phyloP scores from a whole-genome alignment of 2,888 invertebrate species.

The Scaptomyza tumidula region DNA sequence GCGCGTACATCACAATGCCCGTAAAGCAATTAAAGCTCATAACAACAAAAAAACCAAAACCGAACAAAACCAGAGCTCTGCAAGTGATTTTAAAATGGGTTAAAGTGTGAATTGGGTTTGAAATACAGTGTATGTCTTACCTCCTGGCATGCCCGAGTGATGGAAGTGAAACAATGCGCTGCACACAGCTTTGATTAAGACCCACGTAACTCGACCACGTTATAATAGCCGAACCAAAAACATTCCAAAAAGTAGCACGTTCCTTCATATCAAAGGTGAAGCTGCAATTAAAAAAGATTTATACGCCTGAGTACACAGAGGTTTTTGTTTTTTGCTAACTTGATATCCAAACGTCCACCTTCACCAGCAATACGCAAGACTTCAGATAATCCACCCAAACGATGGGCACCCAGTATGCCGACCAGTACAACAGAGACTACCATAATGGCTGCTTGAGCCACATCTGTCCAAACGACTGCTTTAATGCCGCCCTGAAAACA shows the following conservation, averaged over 20 bases:
- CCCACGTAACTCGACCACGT: slow-evolving; percentile 88
- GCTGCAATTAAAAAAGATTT: slow-evolving; percentile 81
- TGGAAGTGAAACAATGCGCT: slow-evolving; percentile 88
- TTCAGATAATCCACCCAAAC: slow-evolving; percentile 83
- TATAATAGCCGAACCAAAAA: slow-evolving; percentile 86
- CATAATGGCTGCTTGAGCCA: slow-evolving; percentile 84
- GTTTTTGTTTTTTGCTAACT: slow-evolving; percentile 71
- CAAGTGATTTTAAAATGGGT: not conserved
- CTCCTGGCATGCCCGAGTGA: slow-evolving; percentile 86
- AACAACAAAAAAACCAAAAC: slow-evolving; percentile 86
- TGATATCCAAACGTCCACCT: slow-evolving; percentile 82
- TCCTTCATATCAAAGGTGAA: slow-evolving; percentile 87
- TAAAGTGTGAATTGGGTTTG: not conserved
- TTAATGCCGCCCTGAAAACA: slow-evolving; percentile 84
- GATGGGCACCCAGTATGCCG: slow-evolving; percentile 82
- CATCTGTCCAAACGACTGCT: slow-evolving; percentile 86
- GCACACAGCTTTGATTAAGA: slow-evolving; percentile 90
- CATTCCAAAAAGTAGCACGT: slow-evolving; percentile 88
- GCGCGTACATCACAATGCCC: slow-evolving; percentile 86
- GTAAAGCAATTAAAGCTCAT: slow-evolving; percentile 87
- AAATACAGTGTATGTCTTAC: slow-evolving; percentile 68
- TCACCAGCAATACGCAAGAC: slow-evolving; percentile 82
- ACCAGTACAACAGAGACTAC: slow-evolving; percentile 83
- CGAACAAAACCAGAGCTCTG: slow-evolving; percentile 86
- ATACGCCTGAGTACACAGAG: too few relatives aligned